Conservation (phyloP, 1,140 invertebrate genomes). For the Palaemon carinicauda region DNA sequence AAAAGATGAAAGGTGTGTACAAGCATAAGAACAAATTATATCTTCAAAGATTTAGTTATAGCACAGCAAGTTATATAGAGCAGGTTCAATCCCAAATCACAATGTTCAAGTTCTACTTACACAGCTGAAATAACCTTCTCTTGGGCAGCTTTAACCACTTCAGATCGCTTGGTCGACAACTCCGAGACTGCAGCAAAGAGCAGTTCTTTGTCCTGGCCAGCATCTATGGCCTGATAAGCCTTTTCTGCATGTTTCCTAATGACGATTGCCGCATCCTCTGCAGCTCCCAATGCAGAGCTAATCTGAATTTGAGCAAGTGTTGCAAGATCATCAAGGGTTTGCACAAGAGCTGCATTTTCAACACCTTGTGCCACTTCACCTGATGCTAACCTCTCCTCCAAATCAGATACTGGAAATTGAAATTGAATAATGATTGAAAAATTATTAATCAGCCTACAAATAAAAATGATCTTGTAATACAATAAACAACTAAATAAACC, state of each 20-base stretch:
- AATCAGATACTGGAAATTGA: not conserved
- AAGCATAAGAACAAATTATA: too few species aligned
- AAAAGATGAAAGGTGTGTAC: too few species aligned
- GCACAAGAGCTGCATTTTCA: slow-evolving; percentile 39
- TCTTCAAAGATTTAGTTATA: too few species aligned
- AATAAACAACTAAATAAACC: too few species aligned
- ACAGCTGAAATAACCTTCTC: slow-evolving; percentile 24
- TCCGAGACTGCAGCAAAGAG: slow-evolving; percentile 41
- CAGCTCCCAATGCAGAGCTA: slow-evolving; percentile 24
- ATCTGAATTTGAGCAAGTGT: slow-evolving; percentile 17
- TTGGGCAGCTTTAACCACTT: slow-evolving; percentile 26
- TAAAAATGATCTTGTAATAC: too few species aligned
- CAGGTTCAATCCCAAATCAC: too few species aligned
- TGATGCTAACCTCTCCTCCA: slow-evolving; percentile 35
- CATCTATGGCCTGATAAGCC: slow-evolving; percentile 46
- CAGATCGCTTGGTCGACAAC: slow-evolving; percentile 13
- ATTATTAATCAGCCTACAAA: too few species aligned
- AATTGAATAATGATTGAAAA: not conserved
- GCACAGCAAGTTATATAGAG: too few species aligned
- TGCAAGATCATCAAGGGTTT: slow-evolving; percentile 14
- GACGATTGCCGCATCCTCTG: slow-evolving; percentile 39
- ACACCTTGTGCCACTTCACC: slow-evolving; percentile 22
- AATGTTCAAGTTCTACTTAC: not conserved
- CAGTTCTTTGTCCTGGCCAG: slow-evolving; percentile 23
- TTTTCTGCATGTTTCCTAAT: slow-evolving; percentile 42